Evolutionary conservation across 2,888 invertebrate species (phyloP).

Genomic region (Tetragnatha montana): DNA sequence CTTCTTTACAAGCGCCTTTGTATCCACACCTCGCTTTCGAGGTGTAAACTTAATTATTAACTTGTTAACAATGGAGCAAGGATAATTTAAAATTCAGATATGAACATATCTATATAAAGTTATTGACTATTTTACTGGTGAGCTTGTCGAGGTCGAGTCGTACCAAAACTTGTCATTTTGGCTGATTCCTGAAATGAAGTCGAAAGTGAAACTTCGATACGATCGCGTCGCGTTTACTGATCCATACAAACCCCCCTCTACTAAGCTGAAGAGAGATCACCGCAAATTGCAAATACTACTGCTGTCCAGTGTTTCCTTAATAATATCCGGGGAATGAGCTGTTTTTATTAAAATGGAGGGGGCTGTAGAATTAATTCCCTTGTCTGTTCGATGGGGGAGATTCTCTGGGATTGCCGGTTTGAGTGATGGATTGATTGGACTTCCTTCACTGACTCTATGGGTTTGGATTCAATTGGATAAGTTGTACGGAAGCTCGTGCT

Average conservation of each 20-base stretch:
- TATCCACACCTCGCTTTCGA: no score
- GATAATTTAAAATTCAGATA: no score
- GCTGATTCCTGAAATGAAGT: no score
- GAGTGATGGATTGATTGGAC: conserved; percentile 13
- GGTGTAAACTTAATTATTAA: neutral
- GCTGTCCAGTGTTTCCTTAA: neutral
- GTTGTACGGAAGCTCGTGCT: neutral
- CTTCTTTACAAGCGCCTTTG: no score
- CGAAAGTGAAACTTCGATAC: no score
- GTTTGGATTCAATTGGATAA: conserved; percentile 12
- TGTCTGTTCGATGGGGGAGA: neutral
- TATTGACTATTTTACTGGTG: neutral
- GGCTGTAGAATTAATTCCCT: neutral
- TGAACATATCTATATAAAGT: neutral
- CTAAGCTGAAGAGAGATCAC: conserved; percentile 12
- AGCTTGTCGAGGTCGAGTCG: no score
- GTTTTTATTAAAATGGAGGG: conserved; percentile 55
- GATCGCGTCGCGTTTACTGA: no score
- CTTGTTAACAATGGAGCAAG: no score
- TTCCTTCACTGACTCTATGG: neutral
- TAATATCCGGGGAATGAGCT: conserved; percentile 35
- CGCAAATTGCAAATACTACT: conserved; percentile 33
- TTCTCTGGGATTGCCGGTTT: neutral
- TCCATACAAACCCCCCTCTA: neutral
- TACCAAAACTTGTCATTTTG: no score